These are phyloP conservation scores for Phocides pigmalion DNA, from an alignment of 1,140 invertebrate genomes.

Conservation along the genomic window DNA sequence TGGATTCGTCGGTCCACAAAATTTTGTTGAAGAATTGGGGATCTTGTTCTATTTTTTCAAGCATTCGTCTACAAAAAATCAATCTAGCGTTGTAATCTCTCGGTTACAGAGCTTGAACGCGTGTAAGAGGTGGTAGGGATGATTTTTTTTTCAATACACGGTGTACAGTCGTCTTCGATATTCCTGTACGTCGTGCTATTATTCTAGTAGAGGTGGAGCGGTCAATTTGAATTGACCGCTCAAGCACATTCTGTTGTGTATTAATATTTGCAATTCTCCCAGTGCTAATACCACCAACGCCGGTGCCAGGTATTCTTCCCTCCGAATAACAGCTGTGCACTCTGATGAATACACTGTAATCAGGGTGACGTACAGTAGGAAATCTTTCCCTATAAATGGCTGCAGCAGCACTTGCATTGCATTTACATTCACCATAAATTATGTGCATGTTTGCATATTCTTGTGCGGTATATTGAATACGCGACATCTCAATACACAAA, in stretches of 20 bases:
- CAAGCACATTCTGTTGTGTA: constrained; percentile 28
- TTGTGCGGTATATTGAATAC: too few relatives aligned
- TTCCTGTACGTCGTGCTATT: constrained; percentile 11
- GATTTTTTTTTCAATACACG: constrained; percentile 39
- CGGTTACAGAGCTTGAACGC: constrained; percentile 31
- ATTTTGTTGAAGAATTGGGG: constrained; percentile 40
- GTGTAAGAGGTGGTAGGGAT: constrained; percentile 31
- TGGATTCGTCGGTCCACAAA: constrained; percentile 48
- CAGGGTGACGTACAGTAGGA: constrained; percentile 13
- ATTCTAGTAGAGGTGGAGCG: constrained; percentile 25
- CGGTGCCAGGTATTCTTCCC: constrained; percentile 26
- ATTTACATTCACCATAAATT: constrained; percentile 26
- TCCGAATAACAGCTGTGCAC: constrained; percentile 24
- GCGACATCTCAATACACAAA: too few relatives aligned
- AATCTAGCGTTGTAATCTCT: constrained; percentile 32
- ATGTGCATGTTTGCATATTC: too few relatives aligned
- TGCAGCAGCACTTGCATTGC: constrained; percentile 18
- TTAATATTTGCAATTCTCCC: constrained; percentile 26
- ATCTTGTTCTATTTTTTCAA: constrained; percentile 31
- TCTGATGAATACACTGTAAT: constrained; percentile 26
- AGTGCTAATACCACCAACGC: constrained; percentile 25
- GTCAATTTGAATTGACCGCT: constrained; percentile 28
- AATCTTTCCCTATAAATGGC: constrained; percentile 15
- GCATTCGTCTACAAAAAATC: constrained; percentile 33
- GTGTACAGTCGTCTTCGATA: constrained; percentile 22